Percentiles rank a stretch among this genome's conserved stretches.
These are phyloP conservation scores for Lophotriccus pileatus DNA, from an alignment of 2,797 vertebrate species.

Conservation along the genomic window DNA sequence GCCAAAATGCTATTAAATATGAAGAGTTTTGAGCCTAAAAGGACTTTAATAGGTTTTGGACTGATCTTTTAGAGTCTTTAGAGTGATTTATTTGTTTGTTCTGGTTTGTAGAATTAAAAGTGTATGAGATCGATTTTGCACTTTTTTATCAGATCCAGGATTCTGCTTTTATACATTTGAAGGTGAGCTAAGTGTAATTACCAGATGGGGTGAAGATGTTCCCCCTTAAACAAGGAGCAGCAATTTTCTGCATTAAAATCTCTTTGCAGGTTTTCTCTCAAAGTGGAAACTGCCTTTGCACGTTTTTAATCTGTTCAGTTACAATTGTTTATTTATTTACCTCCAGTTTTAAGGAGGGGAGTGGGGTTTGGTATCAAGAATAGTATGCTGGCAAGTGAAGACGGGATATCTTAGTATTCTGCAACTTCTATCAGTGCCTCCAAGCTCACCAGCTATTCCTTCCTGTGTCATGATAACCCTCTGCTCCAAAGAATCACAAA, in stretches of 20 bases:
- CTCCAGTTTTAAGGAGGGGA: background rate
- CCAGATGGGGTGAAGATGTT: background rate
- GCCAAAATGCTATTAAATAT: background rate
- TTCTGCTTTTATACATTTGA: background rate
- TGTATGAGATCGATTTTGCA: background rate
- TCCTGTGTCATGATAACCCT: background rate
- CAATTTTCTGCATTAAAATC: background rate
- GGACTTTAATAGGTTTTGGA: background rate
- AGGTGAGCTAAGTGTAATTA: background rate
- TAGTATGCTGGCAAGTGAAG: background rate
- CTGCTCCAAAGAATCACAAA: slow-evolving; percentile 48
- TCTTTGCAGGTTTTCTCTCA: background rate
- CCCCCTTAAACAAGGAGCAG: background rate
- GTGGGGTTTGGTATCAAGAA: background rate
- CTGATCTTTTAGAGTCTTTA: background rate
- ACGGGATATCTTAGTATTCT: background rate
- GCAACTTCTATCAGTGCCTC: background rate
- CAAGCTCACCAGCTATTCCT: background rate
- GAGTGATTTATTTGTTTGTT: background rate
- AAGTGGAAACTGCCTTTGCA: background rate
- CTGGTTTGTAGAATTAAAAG: background rate
- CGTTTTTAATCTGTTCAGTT: background rate
- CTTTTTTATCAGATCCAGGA: background rate
- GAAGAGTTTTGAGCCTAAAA: background rate
- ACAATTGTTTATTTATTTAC: background rate